Percentiles rank a stretch among this genome's conserved stretches.
Conservation (phyloP, 2,888 invertebrate genomes). For the Troides oblongomaculatus region DNA sequence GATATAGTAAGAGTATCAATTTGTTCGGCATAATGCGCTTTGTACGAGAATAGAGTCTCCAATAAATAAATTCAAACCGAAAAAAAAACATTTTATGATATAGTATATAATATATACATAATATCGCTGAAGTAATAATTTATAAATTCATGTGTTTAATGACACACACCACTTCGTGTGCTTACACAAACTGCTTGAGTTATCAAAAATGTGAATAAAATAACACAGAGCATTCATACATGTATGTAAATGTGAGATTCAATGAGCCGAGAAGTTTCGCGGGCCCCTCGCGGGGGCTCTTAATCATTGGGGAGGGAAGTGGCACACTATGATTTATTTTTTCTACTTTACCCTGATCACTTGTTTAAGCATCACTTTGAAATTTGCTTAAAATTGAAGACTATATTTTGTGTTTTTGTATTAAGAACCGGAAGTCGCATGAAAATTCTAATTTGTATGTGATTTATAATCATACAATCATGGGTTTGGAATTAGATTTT, state of each 20-base stretch:
- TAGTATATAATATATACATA: too few relatives aligned
- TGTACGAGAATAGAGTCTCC: not conserved
- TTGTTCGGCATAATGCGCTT: slow-evolving; percentile 37
- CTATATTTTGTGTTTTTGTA: not conserved
- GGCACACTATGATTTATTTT: slow-evolving; percentile 26
- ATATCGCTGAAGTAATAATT: not conserved
- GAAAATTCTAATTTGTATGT: too few relatives aligned
- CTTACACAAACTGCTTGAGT: slow-evolving; percentile 2
- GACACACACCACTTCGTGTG: slow-evolving; percentile 3
- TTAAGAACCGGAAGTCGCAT: too few relatives aligned
- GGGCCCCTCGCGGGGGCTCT: slow-evolving; percentile 11
- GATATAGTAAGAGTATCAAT: slow-evolving; percentile 33
- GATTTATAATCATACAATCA: too few relatives aligned
- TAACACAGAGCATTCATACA: slow-evolving; percentile 6
- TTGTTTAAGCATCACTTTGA: slow-evolving; percentile 11
- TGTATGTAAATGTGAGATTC: slow-evolving; percentile 28
- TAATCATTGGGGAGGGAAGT: slow-evolving; percentile 31
- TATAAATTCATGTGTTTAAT: slow-evolving; percentile 22
- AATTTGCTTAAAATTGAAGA: slow-evolving; percentile 8
- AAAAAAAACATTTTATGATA: too few relatives aligned
- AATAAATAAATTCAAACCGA: too few relatives aligned
- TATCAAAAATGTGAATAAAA: slow-evolving; percentile 22
- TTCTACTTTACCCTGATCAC: slow-evolving; percentile 16
- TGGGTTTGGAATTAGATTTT: too few relatives aligned
- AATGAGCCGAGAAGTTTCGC: slow-evolving; percentile 29